These are phyloP conservation scores for Anoplius nigerrimus DNA, from an alignment of 2,888 invertebrate genomes.

Conservation along the genomic window DNA sequence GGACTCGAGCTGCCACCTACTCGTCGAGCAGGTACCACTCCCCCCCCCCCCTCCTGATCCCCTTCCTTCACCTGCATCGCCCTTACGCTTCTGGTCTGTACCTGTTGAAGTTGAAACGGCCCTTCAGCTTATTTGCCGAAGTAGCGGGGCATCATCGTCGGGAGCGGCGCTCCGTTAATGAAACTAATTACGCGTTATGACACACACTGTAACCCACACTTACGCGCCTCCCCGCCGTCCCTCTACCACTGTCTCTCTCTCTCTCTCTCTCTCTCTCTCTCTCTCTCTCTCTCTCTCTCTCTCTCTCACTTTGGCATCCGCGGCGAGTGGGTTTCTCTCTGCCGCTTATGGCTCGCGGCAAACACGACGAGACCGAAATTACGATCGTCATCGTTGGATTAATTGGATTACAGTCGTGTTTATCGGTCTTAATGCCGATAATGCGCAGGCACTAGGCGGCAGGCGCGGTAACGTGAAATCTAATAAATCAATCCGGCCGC, in stretches of 20 bases:
- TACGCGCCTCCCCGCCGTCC: not conserved
- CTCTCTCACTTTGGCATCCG: not conserved
- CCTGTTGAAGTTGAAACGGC: conserved; percentile 14
- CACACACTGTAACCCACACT: conserved; percentile 27
- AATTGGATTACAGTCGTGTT: conserved; percentile 47
- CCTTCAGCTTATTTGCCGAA: conserved; percentile 19
- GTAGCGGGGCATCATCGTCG: conserved; percentile 26
- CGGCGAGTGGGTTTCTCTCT: not conserved
- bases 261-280: not conserved
- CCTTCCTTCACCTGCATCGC: no score
- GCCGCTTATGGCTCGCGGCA: no score
- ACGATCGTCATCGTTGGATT: conserved; percentile 42
- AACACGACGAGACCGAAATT: conserved; percentile 28
- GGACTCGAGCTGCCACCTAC: no score
- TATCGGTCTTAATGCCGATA: conserved; percentile 45
- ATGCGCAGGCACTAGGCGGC: conserved; percentile 21
- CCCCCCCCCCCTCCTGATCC: no score
- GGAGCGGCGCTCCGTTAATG: conserved; percentile 37
- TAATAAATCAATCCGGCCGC: conserved; percentile 48
- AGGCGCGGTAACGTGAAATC: conserved; percentile 27
- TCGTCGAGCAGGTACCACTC: no score
- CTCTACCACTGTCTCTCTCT: not conserved
- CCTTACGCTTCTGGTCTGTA: no score
- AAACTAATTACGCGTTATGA: conserved; percentile 46
- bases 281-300: not conserved